phyloP scores from a whole-genome alignment of 2,888 invertebrate species.

The Junonia oenone region DNA sequence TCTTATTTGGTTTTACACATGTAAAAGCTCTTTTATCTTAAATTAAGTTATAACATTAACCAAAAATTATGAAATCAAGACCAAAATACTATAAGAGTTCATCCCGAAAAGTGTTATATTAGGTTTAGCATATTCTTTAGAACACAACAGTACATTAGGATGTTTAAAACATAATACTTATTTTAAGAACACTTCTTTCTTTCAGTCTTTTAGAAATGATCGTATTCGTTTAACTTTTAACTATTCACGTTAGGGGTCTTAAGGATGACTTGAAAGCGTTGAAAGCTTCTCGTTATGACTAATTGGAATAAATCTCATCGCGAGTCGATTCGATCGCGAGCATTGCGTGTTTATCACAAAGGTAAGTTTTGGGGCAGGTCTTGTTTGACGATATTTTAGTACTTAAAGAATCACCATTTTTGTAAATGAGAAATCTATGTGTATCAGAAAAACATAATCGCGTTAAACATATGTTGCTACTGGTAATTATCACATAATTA shows the following conservation, averaged over 20 bases:
- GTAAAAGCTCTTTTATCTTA: background rate
- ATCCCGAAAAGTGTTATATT: too few species aligned
- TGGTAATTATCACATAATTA: background rate
- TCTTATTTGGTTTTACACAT: background rate
- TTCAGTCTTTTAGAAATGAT: background rate
- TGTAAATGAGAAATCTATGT: too few species aligned
- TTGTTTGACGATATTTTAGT: background rate
- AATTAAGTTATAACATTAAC: too few species aligned
- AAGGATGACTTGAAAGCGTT: constrained; percentile 9
- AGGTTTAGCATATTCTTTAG: background rate
- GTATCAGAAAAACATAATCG: background rate
- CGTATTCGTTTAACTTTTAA: background rate
- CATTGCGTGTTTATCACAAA: constrained; percentile 14
- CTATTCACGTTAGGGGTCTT: background rate
- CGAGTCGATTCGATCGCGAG: too few species aligned
- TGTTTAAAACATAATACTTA: background rate
- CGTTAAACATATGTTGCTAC: background rate
- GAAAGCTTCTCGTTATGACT: constrained; percentile 20
- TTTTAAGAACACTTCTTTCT: background rate
- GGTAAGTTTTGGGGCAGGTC: background rate
- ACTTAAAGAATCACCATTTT: background rate
- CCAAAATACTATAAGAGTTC: too few species aligned
- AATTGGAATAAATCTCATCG: constrained; percentile 18
- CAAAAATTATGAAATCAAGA: too few species aligned
- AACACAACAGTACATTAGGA: too few species aligned